Conservation (phyloP, 2,888 invertebrate species). For the Drosophila nr. fundita region DNA sequence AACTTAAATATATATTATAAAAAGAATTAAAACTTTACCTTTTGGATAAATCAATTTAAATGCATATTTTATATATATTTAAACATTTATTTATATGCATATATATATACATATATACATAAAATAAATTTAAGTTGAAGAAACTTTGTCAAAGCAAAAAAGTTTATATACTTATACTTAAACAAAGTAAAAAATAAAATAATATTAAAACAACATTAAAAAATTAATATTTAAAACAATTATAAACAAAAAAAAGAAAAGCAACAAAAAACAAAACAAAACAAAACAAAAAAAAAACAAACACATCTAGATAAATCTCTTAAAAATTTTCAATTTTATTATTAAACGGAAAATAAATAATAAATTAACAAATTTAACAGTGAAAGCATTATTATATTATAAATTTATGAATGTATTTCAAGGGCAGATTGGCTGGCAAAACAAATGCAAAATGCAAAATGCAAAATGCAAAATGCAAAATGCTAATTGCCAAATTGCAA, state of each 20-base stretch:
- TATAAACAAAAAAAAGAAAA: conserved; percentile 47
- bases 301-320: conserved; percentile 82
- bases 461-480: conserved; percentile 15
- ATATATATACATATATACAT: conserved; percentile 43
- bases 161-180: conserved; percentile 77
- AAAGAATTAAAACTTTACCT: conserved; percentile 80
- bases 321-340: conserved; percentile 82
- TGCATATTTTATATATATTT: conserved; percentile 79
- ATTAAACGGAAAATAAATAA: conserved; percentile 74
- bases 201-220: conserved; percentile 72
- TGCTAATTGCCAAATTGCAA: conserved; percentile 45
- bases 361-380: conserved; percentile 73
- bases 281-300: conserved; percentile 53
- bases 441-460: conserved; percentile 28
- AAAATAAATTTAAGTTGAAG: conserved; percentile 65
- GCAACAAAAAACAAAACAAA: conserved; percentile 32
- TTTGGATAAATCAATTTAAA: conserved; percentile 80
- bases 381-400: conserved; percentile 75
- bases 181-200: conserved; percentile 54
- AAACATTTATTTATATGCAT: conserved; percentile 77
- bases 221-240: conserved; percentile 65
- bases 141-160: conserved; percentile 74
- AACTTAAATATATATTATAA: conserved; percentile 62
- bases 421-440: conserved; percentile 56
- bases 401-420: conserved; percentile 69